Conservation (phyloP, 2,113 vertebrate genomes). For the Rousettus leschenaultii region DNA sequence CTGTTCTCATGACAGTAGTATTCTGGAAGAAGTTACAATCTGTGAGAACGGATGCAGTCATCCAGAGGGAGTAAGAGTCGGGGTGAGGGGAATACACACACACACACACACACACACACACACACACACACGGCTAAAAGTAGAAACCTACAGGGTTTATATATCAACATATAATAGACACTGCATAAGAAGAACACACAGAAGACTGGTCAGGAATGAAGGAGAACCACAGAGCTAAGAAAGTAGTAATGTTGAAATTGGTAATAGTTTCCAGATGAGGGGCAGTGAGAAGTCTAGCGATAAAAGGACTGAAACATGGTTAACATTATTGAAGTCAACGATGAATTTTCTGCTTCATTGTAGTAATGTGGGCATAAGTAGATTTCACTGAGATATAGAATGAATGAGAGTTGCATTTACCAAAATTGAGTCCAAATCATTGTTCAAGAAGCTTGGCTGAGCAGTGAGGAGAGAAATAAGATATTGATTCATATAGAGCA, state of each 20-base stretch:
- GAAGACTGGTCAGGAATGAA: not conserved
- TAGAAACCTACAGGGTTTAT: not conserved
- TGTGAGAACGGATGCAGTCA: not conserved
- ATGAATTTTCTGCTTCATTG: not conserved
- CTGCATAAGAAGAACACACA: not conserved
- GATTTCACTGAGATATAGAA: not conserved
- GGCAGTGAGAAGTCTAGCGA: not conserved
- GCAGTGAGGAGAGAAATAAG: not conserved
- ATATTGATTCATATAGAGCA: not conserved
- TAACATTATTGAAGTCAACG: not conserved
- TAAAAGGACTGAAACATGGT: not conserved
- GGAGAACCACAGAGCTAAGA: not conserved
- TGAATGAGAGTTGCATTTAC: not conserved
- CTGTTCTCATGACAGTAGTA: not conserved
- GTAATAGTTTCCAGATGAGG: not conserved
- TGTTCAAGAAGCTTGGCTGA: not conserved
- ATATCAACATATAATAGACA: not conserved
- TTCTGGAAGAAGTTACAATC: not conserved
- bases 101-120: not conserved
- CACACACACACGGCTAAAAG: not conserved
- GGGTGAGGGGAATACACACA: not conserved
- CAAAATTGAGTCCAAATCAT: not conserved
- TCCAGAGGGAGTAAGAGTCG: not conserved
- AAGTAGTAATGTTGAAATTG: not conserved
- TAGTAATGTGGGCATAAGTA: not conserved